Conservation (phyloP, 2,797 vertebrate genomes). For the Eidolon dupreanum region DNA sequence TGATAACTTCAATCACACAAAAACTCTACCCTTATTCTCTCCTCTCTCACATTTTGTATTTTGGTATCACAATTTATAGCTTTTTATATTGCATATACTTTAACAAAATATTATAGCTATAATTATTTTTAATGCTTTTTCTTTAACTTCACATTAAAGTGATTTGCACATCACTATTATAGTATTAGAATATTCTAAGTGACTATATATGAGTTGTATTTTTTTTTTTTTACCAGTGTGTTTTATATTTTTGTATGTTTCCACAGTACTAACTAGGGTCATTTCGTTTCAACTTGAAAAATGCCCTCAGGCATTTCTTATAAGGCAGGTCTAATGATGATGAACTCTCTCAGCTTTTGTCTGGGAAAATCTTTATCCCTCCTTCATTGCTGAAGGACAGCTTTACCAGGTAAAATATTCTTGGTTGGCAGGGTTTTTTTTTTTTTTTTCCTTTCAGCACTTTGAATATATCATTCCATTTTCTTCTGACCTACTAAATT, state of each 20-base stretch:
- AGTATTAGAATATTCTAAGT: not conserved
- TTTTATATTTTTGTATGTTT: not conserved
- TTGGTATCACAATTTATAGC: not conserved
- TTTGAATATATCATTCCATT: not conserved
- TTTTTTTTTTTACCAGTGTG: not conserved
- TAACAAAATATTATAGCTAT: not conserved
- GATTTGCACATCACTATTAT: not conserved
- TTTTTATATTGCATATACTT: not conserved
- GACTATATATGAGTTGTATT: not conserved
- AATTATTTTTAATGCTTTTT: not conserved
- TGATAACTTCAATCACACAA: not conserved
- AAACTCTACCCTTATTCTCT: not conserved
- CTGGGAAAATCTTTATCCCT: not conserved
- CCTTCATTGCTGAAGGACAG: not conserved
- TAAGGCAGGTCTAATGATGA: not conserved
- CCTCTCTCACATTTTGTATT: not conserved
- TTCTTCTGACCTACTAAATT: not conserved
- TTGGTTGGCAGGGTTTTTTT: not conserved
- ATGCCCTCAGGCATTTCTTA: not conserved
- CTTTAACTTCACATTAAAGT: not conserved
- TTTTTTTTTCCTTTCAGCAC: not conserved
- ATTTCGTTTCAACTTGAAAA: not conserved
- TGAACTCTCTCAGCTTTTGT: not conserved
- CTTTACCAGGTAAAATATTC: not conserved
- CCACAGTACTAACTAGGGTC: not conserved